These are phyloP conservation scores for Choloepus hoffmanni DNA, from an alignment of 2,113 vertebrate species.

Conservation along the genomic window DNA sequence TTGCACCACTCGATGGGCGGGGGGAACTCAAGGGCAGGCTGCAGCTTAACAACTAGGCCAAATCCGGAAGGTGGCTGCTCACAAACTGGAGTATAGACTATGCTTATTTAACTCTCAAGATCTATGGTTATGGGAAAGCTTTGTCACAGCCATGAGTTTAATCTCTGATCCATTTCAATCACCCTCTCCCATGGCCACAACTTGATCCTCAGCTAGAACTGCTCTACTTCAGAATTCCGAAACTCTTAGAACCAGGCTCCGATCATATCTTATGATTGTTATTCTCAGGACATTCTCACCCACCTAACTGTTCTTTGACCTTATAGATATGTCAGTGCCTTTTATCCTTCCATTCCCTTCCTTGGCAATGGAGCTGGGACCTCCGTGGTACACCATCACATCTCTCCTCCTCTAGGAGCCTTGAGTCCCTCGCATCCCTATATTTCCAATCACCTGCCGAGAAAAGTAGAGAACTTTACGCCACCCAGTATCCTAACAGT, in stretches of 20 bases:
- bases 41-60: too few relatives aligned
- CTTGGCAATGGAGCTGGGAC: neutral
- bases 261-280: neutral
- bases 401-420: neutral
- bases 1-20: too few relatives aligned
- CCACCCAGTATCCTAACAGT: neutral
- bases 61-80: too few relatives aligned
- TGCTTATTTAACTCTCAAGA: neutral
- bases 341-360: neutral
- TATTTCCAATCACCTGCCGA: neutral
- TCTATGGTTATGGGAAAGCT: neutral
- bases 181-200: neutral
- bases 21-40: too few relatives aligned
- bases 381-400: neutral
- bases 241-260: neutral
- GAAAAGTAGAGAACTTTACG: neutral
- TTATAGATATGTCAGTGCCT: neutral
- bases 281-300: neutral
- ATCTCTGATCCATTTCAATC: neutral
- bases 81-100: neutral
- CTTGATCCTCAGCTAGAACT: neutral
- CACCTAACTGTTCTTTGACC: neutral
- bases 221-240: neutral
- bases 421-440: neutral
- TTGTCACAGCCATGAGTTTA: neutral